Base-by-base conservation (phyloP, 1,140 invertebrate species). In the Rhopalosiphum padi region DNA sequence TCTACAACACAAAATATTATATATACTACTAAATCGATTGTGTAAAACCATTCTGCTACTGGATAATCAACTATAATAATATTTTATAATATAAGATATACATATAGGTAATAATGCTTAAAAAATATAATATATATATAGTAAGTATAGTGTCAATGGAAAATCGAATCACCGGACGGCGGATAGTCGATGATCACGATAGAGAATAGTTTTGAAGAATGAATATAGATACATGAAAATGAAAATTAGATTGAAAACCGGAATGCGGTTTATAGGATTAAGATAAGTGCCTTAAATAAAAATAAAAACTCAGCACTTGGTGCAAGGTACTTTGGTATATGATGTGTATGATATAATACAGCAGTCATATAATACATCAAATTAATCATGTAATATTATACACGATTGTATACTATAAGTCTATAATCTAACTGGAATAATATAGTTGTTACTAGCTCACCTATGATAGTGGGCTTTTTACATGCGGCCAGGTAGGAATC, bases 401-500 rank as follows among this genome's bases (percentile, higher is more conserved):
- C 21, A 88, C 35, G n/a, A 88, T 22, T n/a, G n/a, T 89, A 37
- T 55, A 55, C 48, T 25, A 41, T 41, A 18, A 18, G 15, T 51
- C 48, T 51, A 51, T 53, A 35, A 89, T 89, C 48, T 53, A 89
- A 35, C 37, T 55, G 77, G 37, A 85, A 92, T 48, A 51, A 46
- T 85, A 48, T 83, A 37, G 55, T 82, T 68, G 9, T 41, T 25
- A 43, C 51, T 93, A 48, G 55, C 93, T 93, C 92, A 93, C 93
- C 88, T 91, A 88, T 94, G 41, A 93, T 93, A 68, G 94, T 93
- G 77, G 95, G 94, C 94, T 95, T 95, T 94, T 95, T 94, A 95
- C 95, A 94, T 94, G 95, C 95, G 90, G 95, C 95, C 53, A 96
- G 94, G 95, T 96, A 96, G 51, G 95, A 96, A 94, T 96, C 95